Evolutionary conservation across 2,888 invertebrate genomes (phyloP).

Genomic region (Neoaliturus tenellus): DNA sequence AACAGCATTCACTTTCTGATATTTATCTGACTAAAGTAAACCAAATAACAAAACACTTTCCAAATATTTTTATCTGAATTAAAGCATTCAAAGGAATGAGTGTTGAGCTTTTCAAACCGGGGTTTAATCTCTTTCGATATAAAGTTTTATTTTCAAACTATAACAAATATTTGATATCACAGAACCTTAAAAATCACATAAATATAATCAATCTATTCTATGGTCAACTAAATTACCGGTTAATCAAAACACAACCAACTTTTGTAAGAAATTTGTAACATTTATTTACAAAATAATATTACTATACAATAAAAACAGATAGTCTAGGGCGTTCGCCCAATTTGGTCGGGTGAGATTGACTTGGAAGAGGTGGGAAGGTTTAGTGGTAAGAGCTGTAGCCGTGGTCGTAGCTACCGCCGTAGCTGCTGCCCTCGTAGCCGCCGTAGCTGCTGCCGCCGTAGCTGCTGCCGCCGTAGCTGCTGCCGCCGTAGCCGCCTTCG

Average conservation of each 20-base stretch:
- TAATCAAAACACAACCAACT: not conserved
- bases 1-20: no score
- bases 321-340: slow-evolving; percentile 11
- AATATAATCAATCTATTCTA: no score
- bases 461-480: slow-evolving; percentile 43
- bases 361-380: not conserved
- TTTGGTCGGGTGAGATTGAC: slow-evolving; percentile 29
- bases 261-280: slow-evolving; percentile 42
- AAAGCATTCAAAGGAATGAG: no score
- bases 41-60: no score
- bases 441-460: slow-evolving; percentile 47
- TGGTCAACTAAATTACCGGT: no score
- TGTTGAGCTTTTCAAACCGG: no score
- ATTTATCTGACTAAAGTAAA: no score
- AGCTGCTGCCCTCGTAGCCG: slow-evolving; percentile 62
- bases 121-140: no score
- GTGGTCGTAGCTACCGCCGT: slow-evolving; percentile 62
- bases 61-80: no score
- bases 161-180: no score
- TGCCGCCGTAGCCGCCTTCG: slow-evolving; percentile 43
- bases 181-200: no score
- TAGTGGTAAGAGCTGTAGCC: slow-evolving; percentile 22
- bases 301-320: slow-evolving; percentile 35
- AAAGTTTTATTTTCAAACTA: no score
- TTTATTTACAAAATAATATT: slow-evolving; percentile 45